A percentile compares a stretch with the other conserved stretches of the same genome.
Evolutionary conservation across 2,888 invertebrate genomes (phyloP).

Genomic region (Muschampia plurimacula): DNA sequence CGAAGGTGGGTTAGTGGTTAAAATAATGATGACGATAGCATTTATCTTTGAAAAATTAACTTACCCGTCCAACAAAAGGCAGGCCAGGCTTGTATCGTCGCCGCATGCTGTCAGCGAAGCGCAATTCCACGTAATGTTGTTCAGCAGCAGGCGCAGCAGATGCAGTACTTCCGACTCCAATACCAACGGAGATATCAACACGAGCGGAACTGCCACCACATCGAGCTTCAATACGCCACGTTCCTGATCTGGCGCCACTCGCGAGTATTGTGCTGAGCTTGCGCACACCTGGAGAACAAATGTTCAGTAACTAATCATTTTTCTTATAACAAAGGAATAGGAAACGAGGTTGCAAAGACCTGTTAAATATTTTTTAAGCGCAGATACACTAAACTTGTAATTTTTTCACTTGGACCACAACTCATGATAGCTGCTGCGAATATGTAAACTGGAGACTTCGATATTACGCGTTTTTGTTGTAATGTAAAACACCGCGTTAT

Average conservation of each 20-base stretch:
- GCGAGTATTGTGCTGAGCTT: slow-evolving; percentile 85
- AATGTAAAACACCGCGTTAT: no score
- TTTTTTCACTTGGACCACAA: no score
- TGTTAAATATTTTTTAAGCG: no score
- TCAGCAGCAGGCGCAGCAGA: slow-evolving; percentile 88
- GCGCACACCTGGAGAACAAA: slow-evolving; percentile 78
- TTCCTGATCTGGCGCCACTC: slow-evolving; percentile 83
- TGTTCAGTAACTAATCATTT: background rate
- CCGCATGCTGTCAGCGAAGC: slow-evolving; percentile 88
- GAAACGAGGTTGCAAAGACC: no score
- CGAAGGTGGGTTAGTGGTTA: no score
- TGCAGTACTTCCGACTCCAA: slow-evolving; percentile 66
- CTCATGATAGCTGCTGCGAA: no score
- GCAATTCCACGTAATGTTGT: slow-evolving; percentile 88
- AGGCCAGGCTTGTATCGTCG: slow-evolving; percentile 88
- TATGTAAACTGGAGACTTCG: no score
- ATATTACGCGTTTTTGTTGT: no score
- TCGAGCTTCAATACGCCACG: slow-evolving; percentile 84
- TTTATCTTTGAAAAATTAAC: slow-evolving; percentile 45
- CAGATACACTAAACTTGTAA: no score
- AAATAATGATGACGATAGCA: no score
- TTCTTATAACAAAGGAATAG: no score
- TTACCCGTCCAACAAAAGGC: slow-evolving; percentile 88
- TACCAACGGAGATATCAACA: slow-evolving; percentile 84
- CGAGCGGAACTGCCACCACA: slow-evolving; percentile 84